Conservation (phyloP, 2,797 vertebrate genomes). For the Peromyscus nudipes region DNA sequence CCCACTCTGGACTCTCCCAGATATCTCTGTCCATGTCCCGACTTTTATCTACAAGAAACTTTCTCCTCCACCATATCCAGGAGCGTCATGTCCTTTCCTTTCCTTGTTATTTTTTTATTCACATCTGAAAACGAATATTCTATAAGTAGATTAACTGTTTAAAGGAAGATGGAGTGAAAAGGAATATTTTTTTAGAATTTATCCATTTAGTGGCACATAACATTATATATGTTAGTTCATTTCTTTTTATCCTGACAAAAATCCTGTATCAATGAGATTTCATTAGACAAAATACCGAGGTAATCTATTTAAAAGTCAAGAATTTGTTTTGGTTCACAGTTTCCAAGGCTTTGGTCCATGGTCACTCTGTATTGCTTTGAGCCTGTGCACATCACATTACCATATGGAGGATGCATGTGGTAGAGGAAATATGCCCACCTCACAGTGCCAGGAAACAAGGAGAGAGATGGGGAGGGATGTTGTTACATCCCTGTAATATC, state of each 20-base stretch:
- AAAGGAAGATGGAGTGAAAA: background rate
- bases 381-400: background rate
- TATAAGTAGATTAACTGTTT: background rate
- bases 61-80: background rate
- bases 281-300: background rate
- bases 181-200: background rate
- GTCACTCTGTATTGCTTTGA: background rate
- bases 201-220: background rate
- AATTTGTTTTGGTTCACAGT: background rate
- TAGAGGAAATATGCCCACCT: background rate
- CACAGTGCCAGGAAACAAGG: background rate
- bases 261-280: background rate
- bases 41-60: background rate
- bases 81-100: background rate
- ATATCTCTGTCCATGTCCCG: background rate
- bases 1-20: background rate
- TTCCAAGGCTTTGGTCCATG: background rate
- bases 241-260: constrained; percentile 1
- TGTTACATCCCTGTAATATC: background rate
- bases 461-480: background rate
- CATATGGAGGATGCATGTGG: background rate
- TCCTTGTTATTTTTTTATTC: background rate
- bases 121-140: background rate
- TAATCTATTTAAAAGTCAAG: background rate
- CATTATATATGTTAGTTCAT: background rate